Conservation (phyloP, 2,797 vertebrate species). For the Anomalospiza imberbis region DNA sequence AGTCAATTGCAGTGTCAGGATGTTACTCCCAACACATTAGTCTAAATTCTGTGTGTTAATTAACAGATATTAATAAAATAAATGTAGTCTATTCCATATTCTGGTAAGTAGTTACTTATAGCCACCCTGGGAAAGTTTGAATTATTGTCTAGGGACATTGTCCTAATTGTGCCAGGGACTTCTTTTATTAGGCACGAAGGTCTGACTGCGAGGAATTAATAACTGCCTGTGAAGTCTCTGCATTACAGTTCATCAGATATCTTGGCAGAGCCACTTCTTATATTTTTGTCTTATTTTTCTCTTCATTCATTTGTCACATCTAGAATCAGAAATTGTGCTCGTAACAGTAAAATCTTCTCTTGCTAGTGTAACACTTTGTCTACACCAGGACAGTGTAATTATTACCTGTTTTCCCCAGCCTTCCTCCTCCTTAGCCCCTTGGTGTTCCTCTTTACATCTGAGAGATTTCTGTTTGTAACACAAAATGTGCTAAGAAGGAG, state of each 20-base stretch:
- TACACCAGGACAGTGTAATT: not conserved
- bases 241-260: not conserved
- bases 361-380: not conserved
- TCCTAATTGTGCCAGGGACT: slow-evolving; percentile 14
- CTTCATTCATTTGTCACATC: not conserved
- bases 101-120: slow-evolving; percentile 28
- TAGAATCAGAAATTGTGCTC: not conserved
- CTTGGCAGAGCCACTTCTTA: not conserved
- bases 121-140: not conserved
- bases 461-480: not conserved
- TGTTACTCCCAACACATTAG: slow-evolving; percentile 6
- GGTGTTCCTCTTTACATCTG: not conserved
- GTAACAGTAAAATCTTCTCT: not conserved
- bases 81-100: not conserved
- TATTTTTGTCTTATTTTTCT: not conserved
- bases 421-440: not conserved
- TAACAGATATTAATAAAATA: slow-evolving; percentile 32
- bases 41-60: slow-evolving; percentile 22
- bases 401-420: not conserved
- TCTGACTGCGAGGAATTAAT: slow-evolving; percentile 24
- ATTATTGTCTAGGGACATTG: slow-evolving; percentile 28
- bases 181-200: slow-evolving; percentile 14
- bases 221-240: not conserved
- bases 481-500: not conserved
- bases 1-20: not conserved